A percentile compares a stretch with the other conserved stretches of the same genome.
Conservation (phyloP, 2,797 vertebrate genomes). For the Tokudaia tokunoshimensis region DNA sequence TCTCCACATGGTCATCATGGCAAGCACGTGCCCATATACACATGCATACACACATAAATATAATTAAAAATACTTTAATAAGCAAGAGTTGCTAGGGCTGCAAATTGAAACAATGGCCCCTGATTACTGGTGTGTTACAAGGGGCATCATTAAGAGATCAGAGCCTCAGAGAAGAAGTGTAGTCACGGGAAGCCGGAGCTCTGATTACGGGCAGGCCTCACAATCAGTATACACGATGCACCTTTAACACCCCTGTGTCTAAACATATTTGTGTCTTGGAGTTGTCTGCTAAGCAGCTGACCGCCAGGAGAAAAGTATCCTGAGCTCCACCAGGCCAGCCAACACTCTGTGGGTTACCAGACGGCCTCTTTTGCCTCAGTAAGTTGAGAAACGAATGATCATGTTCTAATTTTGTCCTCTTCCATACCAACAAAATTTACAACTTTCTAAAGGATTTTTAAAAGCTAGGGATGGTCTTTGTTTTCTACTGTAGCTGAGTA, state of each 20-base stretch:
- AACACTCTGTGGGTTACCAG: neutral
- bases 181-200: neutral
- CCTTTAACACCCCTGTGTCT: slow-evolving; percentile 40
- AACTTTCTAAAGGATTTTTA: slow-evolving; percentile 48
- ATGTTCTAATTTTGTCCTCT: neutral
- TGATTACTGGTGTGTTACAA: neutral
- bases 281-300: neutral
- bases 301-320: neutral
- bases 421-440: slow-evolving; percentile 43
- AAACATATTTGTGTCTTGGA: slow-evolving; percentile 8
- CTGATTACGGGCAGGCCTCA: neutral
- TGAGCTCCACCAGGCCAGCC: neutral
- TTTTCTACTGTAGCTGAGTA: neutral
- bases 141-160: slow-evolving; percentile 56
- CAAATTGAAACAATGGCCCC: slow-evolving; percentile 9
- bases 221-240: neutral
- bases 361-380: neutral
- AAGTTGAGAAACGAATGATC: slow-evolving; percentile 32
- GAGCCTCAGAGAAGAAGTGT: slow-evolving; percentile 41
- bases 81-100: neutral
- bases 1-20: neutral
- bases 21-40: neutral
- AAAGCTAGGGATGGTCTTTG: slow-evolving; percentile 23
- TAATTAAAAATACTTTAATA: neutral
- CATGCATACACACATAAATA: neutral